These are phyloP conservation scores for Callimico goeldii DNA, from an alignment of 2,797 vertebrate genomes.

Conservation along the genomic window DNA sequence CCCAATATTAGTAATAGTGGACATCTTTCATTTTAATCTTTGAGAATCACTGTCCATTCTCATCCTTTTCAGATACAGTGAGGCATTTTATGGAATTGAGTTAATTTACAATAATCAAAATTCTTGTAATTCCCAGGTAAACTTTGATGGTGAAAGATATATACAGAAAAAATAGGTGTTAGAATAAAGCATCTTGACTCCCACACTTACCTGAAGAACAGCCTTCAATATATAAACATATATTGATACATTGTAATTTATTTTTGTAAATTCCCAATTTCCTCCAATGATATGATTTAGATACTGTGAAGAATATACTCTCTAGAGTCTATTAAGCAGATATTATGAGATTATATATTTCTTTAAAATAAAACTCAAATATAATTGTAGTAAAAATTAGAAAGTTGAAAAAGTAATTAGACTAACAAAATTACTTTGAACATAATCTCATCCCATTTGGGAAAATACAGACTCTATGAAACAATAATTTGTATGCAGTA, in stretches of 20 bases:
- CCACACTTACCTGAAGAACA: neutral
- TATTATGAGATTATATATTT: neutral
- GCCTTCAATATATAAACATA: neutral
- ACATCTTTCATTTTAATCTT: neutral
- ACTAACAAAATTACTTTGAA: conserved; percentile 67
- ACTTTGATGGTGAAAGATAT: neutral
- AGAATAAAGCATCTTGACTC: neutral
- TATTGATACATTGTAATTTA: neutral
- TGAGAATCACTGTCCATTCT: neutral
- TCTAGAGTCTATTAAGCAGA: conserved; percentile 22
- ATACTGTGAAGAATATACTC: neutral
- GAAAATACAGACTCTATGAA: conserved; percentile 40
- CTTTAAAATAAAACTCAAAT: conserved; percentile 56
- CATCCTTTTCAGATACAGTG: neutral
- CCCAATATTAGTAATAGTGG: neutral
- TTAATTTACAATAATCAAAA: neutral
- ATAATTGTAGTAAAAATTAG: conserved; percentile 60
- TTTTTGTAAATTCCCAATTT: conserved; percentile 14
- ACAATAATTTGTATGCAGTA: neutral
- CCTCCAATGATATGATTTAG: neutral
- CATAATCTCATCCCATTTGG: conserved; percentile 12
- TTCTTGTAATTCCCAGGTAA: neutral
- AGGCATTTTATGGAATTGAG: neutral
- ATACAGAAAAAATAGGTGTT: neutral
- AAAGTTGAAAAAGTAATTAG: conserved; percentile 68